Conservation (phyloP, 2,888 invertebrate genomes). For the Agriopis leucophaearia region DNA sequence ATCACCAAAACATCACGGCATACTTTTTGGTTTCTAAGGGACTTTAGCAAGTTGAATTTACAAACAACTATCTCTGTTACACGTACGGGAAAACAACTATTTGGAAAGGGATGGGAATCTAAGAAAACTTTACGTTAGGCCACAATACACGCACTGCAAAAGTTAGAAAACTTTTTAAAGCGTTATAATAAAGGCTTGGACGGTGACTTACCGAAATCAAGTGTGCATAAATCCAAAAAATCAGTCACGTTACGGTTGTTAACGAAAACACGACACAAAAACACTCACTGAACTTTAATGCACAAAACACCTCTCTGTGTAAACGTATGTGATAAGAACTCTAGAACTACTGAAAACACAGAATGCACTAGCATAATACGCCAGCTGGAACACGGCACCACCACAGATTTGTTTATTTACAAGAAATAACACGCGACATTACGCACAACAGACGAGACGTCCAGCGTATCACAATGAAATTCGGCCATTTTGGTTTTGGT, state of each 20-base stretch:
- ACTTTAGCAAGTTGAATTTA: conserved; percentile 54
- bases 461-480: conserved; percentile 72
- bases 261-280: conserved; percentile 80
- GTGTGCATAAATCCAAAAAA: conserved; percentile 84
- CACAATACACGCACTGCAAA: conserved; percentile 62
- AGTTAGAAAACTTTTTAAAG: conserved; percentile 52
- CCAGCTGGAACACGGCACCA: conserved; percentile 60
- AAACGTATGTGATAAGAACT: conserved; percentile 60
- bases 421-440: conserved; percentile 63
- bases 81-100: conserved; percentile 53
- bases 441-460: conserved; percentile 73
- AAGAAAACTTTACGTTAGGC: conserved; percentile 72
- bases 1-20: conserved; percentile 76
- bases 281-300: conserved; percentile 72
- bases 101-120: conserved; percentile 65
- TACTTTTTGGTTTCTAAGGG: conserved; percentile 74
- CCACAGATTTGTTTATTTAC: conserved; percentile 75
- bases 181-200: conserved; percentile 32
- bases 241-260: conserved; percentile 69
- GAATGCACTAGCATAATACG: conserved; percentile 71
- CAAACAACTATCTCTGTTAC: conserved; percentile 65
- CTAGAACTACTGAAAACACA: conserved; percentile 65
- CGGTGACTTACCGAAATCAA: conserved; percentile 75
- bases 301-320: conserved; percentile 68
- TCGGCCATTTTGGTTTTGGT: conserved; percentile 77